Base-by-base conservation (phyloP, 1,140 invertebrate genomes). In the Drosophila ambigua region DNA sequence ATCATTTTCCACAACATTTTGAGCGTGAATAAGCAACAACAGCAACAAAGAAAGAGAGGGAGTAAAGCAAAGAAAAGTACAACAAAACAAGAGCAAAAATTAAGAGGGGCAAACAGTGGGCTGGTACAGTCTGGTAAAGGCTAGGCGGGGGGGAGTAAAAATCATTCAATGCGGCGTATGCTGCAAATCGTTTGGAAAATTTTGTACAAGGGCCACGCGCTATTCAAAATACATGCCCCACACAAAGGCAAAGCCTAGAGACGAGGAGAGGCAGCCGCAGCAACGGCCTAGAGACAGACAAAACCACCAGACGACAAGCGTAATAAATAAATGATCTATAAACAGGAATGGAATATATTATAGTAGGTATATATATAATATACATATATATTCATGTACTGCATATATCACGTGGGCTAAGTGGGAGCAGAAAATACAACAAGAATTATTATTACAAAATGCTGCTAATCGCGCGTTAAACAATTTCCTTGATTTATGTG, bases 381-480 rank as follows among this genome's bases (percentile, higher is more conserved):
- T 68, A 68, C 60, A 45, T 35, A 28, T 44, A 67, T 44, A 68
- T 69, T 49, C 64, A 69, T 58, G 66, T 58, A 69, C 65, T 69
- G 64, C 64, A 69, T 69, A 52, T 69, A 57, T 5, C 35, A 39
- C 0, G 6, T 41, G 26, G 72, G 64, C 28, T 57, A 74, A 73
- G 68, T 72, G 52, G 65, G 24, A 51, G 41, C 43, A 16, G 67
- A 79, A 74, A 87, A 74, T 65, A 65, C 72, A 68, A 80, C 67
- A 88, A 79, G 59, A 77, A 77, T 76, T 71, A 88, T 88, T 88
- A 87, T 88, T 76, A 84, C 78, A 88, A 75, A 88, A 79, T 88
- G 82, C 82, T 83, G 83, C 84, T 88, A 88, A 88, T 88, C 83
- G 83, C 72, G 83, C 83, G 83, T 88, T 88, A 88, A 88, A 88